These are phyloP conservation scores for Callionymus lyra DNA, from an alignment of 2,113 vertebrate genomes.

Conservation along the genomic window DNA sequence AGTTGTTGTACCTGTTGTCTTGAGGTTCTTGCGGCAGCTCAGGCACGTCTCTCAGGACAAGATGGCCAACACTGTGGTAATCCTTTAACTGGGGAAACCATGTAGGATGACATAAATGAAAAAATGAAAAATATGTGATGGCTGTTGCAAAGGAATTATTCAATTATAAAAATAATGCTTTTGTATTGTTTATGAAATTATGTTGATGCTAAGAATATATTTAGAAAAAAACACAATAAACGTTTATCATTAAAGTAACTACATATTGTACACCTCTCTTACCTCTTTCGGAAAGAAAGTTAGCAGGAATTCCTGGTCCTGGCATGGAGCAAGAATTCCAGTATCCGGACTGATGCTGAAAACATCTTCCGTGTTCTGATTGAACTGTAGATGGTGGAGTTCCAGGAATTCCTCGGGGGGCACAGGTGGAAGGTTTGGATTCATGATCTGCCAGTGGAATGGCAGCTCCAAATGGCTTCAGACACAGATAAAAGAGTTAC, in stretches of 20 bases:
- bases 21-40: constrained; percentile 34
- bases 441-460: constrained; percentile 82
- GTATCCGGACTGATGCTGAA: constrained; percentile 72
- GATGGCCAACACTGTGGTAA: constrained; percentile 79
- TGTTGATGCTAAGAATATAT: no score
- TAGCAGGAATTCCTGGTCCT: constrained; percentile 73
- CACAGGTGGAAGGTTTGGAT: constrained; percentile 69
- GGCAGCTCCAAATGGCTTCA: constrained; percentile 79
- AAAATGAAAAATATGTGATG: background rate
- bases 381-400: constrained; percentile 41
- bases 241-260: no score
- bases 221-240: no score
- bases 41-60: constrained; percentile 75
- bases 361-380: constrained; percentile 56
- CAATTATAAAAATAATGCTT: no score
- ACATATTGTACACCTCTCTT: constrained; percentile 1
- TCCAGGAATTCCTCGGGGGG: constrained; percentile 48
- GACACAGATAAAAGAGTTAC: no score
- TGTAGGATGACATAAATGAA: background rate
- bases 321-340: constrained; percentile 67
- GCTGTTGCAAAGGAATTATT: no score
- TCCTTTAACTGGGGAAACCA: constrained; percentile 33
- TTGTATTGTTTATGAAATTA: no score
- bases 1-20: constrained; percentile 45
- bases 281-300: constrained; percentile 80